Conservation (phyloP, 2,888 invertebrate genomes). For the Harpalus rufipes region DNA sequence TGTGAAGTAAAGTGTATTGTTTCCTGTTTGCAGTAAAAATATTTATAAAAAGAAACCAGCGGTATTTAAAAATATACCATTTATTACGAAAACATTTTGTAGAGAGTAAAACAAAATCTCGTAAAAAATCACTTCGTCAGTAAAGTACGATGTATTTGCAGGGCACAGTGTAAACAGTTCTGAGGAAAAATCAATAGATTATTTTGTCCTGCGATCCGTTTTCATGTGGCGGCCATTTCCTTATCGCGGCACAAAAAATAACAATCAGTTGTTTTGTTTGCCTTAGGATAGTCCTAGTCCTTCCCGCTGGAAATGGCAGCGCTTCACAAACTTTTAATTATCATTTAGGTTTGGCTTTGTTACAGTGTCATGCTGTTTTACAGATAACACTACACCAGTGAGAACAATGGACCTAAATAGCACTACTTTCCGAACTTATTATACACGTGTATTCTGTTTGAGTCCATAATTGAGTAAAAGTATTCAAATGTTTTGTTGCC, state of each 20-base stretch:
- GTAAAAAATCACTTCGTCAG: slow-evolving; percentile 37
- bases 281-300: slow-evolving; percentile 25
- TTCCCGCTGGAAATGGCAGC: background rate
- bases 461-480: background rate
- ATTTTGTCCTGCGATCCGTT: slow-evolving; percentile 44
- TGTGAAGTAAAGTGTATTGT: slow-evolving; percentile 2
- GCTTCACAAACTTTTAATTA: background rate
- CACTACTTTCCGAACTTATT: background rate
- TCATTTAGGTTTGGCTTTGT: background rate
- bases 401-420: background rate
- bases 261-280: slow-evolving; percentile 47
- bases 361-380: background rate
- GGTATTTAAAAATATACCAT: slow-evolving; percentile 14
- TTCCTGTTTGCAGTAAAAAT: slow-evolving; percentile 4
- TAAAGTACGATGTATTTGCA: slow-evolving; percentile 36
- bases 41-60: background rate
- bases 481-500: background rate
- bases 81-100: slow-evolving; percentile 20
- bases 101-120: slow-evolving; percentile 23
- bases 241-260: slow-evolving; percentile 50
- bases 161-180: slow-evolving; percentile 43
- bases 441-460: background rate
- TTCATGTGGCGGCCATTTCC: slow-evolving; percentile 55
- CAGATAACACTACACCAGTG: background rate
- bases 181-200: slow-evolving; percentile 49